phyloP scores from a whole-genome alignment of 2,888 invertebrate species.

The Hylaea fasciaria region DNA sequence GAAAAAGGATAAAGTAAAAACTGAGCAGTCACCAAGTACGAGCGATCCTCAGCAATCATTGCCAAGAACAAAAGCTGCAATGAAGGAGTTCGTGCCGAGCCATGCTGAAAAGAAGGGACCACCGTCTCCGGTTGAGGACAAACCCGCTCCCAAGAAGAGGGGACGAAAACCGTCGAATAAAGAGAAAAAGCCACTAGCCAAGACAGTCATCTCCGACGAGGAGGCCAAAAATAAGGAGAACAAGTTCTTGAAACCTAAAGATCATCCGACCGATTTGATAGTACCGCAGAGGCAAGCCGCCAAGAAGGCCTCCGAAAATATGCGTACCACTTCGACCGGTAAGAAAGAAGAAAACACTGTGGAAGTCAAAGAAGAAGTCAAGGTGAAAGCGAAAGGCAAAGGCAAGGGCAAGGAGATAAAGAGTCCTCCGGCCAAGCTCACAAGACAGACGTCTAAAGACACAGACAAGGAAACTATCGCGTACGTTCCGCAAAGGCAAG shows the following conservation, averaged over 20 bases:
- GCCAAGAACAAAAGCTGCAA: conserved; percentile 92
- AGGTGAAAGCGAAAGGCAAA: conserved; percentile 75
- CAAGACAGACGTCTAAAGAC: conserved; percentile 84
- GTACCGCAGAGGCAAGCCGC: conserved; percentile 96
- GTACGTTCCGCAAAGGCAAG: conserved; percentile 95
- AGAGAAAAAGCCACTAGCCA: conserved; percentile 66
- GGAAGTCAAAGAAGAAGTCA: conserved; percentile 73
- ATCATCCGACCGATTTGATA: conserved; percentile 91
- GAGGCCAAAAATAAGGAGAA: conserved; percentile 82
- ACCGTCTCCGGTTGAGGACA: conserved; percentile 56
- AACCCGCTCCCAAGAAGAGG: conserved; percentile 73
- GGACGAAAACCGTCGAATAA: conserved; percentile 79
- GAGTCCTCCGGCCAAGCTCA: conserved; percentile 70
- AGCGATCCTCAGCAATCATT: conserved; percentile 88
- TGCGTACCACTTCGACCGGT: conserved; percentile 87
- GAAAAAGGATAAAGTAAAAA: conserved; percentile 82
- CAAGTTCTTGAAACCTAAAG: conserved; percentile 79
- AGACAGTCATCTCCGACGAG: conserved; percentile 68
- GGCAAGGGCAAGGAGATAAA: conserved; percentile 77
- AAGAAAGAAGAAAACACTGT: conserved; percentile 70
- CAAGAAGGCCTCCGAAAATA: conserved; percentile 95
- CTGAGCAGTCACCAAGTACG: conserved; percentile 86
- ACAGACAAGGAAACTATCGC: conserved; percentile 88
- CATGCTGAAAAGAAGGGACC: conserved; percentile 68
- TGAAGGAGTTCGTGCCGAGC: conserved; percentile 90